Evolutionary conservation across 2,113 vertebrate genomes (phyloP).

Genomic region (Rhabdomys dilectus): DNA sequence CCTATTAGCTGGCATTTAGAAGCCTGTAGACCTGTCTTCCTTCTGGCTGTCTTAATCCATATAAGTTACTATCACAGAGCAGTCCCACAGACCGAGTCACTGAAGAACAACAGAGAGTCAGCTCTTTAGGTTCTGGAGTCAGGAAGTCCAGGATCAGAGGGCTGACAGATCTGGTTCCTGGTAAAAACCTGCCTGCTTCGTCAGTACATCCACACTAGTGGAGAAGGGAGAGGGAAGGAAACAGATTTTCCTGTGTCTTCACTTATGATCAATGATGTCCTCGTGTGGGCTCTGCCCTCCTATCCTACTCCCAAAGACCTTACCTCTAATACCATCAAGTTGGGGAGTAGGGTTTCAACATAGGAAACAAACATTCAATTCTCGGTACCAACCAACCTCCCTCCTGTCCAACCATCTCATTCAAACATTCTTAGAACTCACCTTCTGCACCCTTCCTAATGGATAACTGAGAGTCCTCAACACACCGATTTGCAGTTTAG

Average conservation of each 20-base stretch:
- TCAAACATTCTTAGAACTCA: not conserved
- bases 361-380: not conserved
- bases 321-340: not conserved
- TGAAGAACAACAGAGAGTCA: not conserved
- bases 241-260: not conserved
- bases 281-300: too few species aligned
- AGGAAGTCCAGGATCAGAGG: not conserved
- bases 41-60: not conserved
- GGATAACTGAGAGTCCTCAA: not conserved
- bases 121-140: not conserved
- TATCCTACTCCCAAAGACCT: not conserved
- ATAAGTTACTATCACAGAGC: not conserved
- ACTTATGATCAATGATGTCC: not conserved
- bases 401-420: not conserved
- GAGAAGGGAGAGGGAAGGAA: not conserved
- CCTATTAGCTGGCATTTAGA: not conserved
- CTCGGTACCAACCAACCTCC: too few species aligned
- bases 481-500: not conserved
- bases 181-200: not conserved
- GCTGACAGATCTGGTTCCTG: not conserved
- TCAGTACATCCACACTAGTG: not conserved
- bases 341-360: not conserved
- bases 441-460: not conserved
- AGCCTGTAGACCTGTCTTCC: not conserved
- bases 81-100: accelerated